Evolutionary conservation across 2,888 invertebrate species (phyloP), one percentile per base, ranked within the genome.

Genomic region (Acrobasis suavella): DNA sequence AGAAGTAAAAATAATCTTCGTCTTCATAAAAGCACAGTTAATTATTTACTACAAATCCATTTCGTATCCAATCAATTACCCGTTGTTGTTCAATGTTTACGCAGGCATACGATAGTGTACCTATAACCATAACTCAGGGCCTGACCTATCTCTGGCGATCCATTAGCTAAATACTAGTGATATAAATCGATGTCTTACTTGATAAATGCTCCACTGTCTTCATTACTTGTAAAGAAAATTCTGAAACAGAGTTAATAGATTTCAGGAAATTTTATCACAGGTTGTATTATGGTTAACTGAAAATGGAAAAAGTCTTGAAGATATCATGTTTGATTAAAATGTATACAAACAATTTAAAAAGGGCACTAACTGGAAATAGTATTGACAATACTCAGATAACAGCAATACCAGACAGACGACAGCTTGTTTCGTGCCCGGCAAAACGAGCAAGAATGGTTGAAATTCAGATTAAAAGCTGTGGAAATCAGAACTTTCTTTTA

Each of bases 101-200:
- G n/a, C 42, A 37, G 14, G 8, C 39, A 17, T 16, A 6, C 58
- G 22, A n/a, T 38, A 59, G 51, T 38, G 14, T 52, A 60, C 51
- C 65, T 65, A 68, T 66, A 65, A 66, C 68, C 66, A 66, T 68
- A 66, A 68, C 64, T 68, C 68, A 66, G 58, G 60, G 68, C 64
- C 66, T 68, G 68, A 59, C 66, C 66, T 68, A 68, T 68, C 68
- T 66, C 66, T 49, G 50, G 58, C 64, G 65, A 66, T 64, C 66
- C 66, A 66, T 68, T 68, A 68, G 55, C 38, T 51, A 60, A 59
- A 59, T 38, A 60, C 60, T 52, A 52, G 50, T 51, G 39, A 60
- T 60, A 42, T 60, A 60, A 60, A 60, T 9, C 60, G 39, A 56
- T 42, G 46, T 42, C 56, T 42, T 42, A 42, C 42, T 56, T 42